phyloP scores from a whole-genome alignment of 2,797 vertebrate species.

The Pseudochirops corinnae region DNA sequence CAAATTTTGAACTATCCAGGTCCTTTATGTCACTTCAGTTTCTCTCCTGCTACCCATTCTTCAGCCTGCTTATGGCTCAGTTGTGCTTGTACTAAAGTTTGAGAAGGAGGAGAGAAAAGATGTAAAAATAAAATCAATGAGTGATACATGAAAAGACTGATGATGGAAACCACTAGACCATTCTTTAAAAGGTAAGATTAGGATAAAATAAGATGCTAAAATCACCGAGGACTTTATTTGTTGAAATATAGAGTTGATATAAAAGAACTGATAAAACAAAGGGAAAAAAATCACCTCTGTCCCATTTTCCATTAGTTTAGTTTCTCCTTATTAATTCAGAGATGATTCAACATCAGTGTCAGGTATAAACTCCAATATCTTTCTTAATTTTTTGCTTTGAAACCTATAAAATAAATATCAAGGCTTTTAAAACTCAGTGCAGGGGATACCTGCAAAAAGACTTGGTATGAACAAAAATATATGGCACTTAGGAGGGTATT shows the following conservation, averaged over 20 bases:
- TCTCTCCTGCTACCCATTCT: neutral
- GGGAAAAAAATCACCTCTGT: slow-evolving; percentile 12
- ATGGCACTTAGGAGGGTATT: neutral
- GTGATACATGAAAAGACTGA: neutral
- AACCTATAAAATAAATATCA: slow-evolving; percentile 8
- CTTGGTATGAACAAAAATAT: neutral
- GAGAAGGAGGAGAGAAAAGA: neutral
- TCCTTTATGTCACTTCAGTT: neutral
- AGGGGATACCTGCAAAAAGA: slow-evolving; percentile 21
- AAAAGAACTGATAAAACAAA: slow-evolving; percentile 51
- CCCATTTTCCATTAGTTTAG: neutral
- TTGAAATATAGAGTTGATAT: neutral
- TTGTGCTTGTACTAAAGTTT: neutral
- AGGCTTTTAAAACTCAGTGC: neutral
- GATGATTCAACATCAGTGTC: neutral
- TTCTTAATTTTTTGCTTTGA: slow-evolving; percentile 29
- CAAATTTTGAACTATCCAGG: neutral
- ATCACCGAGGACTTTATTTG: slow-evolving; percentile 4
- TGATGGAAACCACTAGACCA: neutral
- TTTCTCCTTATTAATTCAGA: slow-evolving; percentile 22
- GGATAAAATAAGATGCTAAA: slow-evolving; percentile 17
- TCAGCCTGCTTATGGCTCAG: neutral
- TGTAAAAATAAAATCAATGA: neutral
- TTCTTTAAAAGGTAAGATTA: slow-evolving; percentile 16
- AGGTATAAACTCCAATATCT: slow-evolving; percentile 13